These are phyloP conservation scores for Trissoscelio sp. DNA, from an alignment of 2,888 invertebrate species.

Conservation along the genomic window DNA sequence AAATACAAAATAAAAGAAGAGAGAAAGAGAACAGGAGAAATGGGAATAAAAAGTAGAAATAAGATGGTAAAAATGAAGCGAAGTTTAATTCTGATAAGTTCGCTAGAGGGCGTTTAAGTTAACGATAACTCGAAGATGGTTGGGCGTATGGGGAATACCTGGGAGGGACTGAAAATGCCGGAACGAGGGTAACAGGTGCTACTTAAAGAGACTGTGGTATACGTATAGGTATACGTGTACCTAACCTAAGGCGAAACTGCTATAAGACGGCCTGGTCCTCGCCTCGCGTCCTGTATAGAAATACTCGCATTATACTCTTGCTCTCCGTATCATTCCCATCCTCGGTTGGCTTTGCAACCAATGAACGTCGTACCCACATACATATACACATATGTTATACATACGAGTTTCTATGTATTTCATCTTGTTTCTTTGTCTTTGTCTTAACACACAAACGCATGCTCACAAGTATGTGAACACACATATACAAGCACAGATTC, in stretches of 20 bases:
- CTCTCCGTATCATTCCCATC: constrained; percentile 62
- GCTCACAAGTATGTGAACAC: background rate
- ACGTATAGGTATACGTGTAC: constrained; percentile 61
- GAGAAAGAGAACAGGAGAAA: background rate
- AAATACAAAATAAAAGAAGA: background rate
- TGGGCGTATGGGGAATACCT: constrained; percentile 65
- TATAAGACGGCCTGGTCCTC: constrained; percentile 65
- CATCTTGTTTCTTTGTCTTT: background rate
- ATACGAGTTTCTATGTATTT: background rate
- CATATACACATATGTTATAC: constrained; percentile 5
- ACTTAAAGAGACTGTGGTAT: constrained; percentile 74
- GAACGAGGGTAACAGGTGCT: constrained; percentile 80
- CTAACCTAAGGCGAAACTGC: constrained; percentile 71
- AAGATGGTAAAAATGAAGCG: constrained; percentile 30
- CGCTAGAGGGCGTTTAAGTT: constrained; percentile 60
- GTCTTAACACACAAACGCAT: constrained; percentile 21
- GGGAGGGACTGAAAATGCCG: constrained; percentile 67
- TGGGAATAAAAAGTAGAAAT: constrained; percentile 17
- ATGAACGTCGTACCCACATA: background rate
- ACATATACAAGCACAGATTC: constrained; percentile 8
- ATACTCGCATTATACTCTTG: constrained; percentile 75
- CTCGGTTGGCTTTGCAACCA: constrained; percentile 39
- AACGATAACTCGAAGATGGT: constrained; percentile 64
- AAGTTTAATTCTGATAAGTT: constrained; percentile 65
- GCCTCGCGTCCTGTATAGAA: constrained; percentile 71